Conservation (phyloP, 2,113 vertebrate species). For the Mus spicilegus region DNA sequence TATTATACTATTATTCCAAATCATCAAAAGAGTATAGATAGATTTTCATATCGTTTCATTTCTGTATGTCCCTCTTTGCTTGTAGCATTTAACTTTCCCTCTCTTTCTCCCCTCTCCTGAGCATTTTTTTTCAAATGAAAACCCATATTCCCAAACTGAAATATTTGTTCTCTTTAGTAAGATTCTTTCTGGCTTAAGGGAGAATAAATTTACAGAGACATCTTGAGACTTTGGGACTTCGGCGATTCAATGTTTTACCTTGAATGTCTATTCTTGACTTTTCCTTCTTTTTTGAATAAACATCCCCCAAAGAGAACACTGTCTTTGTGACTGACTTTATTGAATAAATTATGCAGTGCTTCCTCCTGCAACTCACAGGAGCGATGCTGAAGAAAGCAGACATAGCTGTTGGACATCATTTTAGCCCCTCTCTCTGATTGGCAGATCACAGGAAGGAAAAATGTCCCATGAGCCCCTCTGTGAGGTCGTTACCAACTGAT, state of each 20-base stretch:
- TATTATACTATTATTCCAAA: conserved; percentile 30
- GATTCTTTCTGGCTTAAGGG: conserved; percentile 72
- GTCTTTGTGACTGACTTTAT: conserved; percentile 39
- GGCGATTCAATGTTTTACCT: conserved; percentile 71
- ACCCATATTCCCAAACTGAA: conserved; percentile 62
- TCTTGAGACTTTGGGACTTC: conserved; percentile 76
- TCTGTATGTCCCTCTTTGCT: conserved; percentile 2
- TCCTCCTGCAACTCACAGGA: conserved; percentile 22
- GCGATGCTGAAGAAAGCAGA: not conserved
- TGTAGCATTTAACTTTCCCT: conserved; percentile 12
- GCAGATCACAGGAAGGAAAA: conserved; percentile 78
- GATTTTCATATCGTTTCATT: conserved; percentile 28
- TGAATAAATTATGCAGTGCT: conserved; percentile 67
- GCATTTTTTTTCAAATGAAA: conserved; percentile 73
- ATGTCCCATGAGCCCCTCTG: conserved; percentile 72
- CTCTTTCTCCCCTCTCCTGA: conserved; percentile 29
- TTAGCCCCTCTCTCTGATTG: conserved; percentile 75
- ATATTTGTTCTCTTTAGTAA: conserved; percentile 79
- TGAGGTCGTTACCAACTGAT: conserved; percentile 79
- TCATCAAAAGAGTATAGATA: conserved; percentile 55
- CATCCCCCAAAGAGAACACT: conserved; percentile 73
- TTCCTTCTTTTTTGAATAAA: conserved; percentile 77
- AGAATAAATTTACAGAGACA: conserved; percentile 75
- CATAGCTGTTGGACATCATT: conserved; percentile 65
- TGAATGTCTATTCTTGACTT: conserved; percentile 80